Base-by-base conservation (phyloP, 1,140 invertebrate genomes). In the Papilio polytes region DNA sequence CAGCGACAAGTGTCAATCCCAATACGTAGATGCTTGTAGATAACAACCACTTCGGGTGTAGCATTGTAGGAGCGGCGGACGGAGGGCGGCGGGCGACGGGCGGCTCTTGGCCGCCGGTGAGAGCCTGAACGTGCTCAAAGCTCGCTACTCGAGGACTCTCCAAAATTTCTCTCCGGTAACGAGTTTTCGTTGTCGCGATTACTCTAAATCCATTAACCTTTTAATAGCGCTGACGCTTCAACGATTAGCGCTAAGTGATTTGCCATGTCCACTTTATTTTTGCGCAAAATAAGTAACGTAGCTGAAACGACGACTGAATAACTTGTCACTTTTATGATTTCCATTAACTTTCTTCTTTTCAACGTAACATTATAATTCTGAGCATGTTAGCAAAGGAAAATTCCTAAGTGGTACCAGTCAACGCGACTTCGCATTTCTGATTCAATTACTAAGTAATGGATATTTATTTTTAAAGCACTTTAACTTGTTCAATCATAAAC, bases 191-290 rank as follows among this genome's bases (percentile, higher is more conserved):
- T 51, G 77, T 78, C 56, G 77, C n/a, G n/a, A 44, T 63, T 63
- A 36, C 56, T 78, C 53, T 56, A 78, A 78, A 78, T 78, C 77
- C 41, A 78, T 78, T 78, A 78, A 78, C 31, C 77, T 78, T 78
- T 78, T 63, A 10, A 59, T 4, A 59, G 31, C 53, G 56, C n/a
- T 66, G 77, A 44, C 77, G 6, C 31, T 78, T 78, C n/a, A 63
- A 59, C 77, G 59, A 66, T 66, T 78, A 78, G 15, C 74, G 48
- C 15, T 70, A 70, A 78, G 48, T 56, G 74, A 78, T 53, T 78
- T 56, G 31, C 74, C 51, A n/a, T 53, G 51, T 78, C 51, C 51
- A 18, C 20, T 59, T 78, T 59, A 31, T 26, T 74, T n/a, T 74
- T 74, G 73, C 20, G 46, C 20, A 44, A 70, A 70, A 63, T 63